Evolutionary conservation across 1,140 invertebrate genomes (phyloP).

Genomic region (Acromyrmex heyeri): DNA sequence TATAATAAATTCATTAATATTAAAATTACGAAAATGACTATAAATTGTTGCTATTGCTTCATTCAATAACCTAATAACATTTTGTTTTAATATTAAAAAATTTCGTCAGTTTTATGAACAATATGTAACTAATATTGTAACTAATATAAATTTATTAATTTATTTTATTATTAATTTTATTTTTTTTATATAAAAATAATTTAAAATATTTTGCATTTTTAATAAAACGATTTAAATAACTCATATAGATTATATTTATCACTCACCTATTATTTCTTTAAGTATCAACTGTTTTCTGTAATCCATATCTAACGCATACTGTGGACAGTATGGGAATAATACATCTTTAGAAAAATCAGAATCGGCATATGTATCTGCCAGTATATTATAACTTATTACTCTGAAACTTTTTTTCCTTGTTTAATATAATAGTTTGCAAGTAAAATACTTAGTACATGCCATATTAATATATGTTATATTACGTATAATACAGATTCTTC

Average conservation of each 20-base stretch:
- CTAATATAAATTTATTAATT: too few relatives aligned
- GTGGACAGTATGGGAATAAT: constrained; percentile 93
- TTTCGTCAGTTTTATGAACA: background rate
- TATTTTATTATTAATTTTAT: constrained; percentile 3
- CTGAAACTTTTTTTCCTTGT: constrained; percentile 89
- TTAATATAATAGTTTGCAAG: background rate
- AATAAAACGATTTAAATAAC: background rate
- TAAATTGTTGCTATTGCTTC: background rate
- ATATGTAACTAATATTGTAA: background rate
- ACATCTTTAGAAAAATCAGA: constrained; percentile 91
- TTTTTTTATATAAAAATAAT: too few relatives aligned
- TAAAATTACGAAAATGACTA: constrained; percentile 6
- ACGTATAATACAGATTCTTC: constrained; percentile 1
- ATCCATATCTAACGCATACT: constrained; percentile 92
- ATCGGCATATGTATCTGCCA: constrained; percentile 95
- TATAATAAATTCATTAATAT: constrained; percentile 70
- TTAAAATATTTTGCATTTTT: too few relatives aligned
- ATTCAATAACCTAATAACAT: background rate
- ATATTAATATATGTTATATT: background rate
- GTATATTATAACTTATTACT: constrained; percentile 95
- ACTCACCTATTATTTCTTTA: constrained; percentile 93
- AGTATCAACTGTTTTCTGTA: constrained; percentile 95
- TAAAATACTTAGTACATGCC: constrained; percentile 30
- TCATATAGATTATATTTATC: constrained; percentile 20
- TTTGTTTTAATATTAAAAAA: constrained; percentile 7